These are phyloP conservation scores for Lochmaea capreae DNA, from an alignment of 2,888 invertebrate genomes.

Conservation along the genomic window DNA sequence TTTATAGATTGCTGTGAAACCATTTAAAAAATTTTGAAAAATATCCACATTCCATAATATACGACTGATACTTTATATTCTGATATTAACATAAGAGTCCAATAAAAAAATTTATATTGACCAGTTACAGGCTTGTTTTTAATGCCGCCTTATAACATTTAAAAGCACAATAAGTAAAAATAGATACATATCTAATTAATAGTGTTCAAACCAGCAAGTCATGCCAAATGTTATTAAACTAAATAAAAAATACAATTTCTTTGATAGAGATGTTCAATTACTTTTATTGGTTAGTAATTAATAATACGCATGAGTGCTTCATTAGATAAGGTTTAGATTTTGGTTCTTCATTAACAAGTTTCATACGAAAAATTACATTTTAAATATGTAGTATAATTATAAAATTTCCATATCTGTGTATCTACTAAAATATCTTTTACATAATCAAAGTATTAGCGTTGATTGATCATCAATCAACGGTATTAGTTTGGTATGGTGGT, in stretches of 20 bases:
- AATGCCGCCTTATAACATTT: not conserved
- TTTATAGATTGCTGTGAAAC: not conserved
- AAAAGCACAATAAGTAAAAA: slow-evolving; percentile 20
- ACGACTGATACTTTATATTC: not conserved
- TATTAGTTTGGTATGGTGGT: too few relatives aligned
- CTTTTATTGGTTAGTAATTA: slow-evolving; percentile 19
- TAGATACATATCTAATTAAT: slow-evolving; percentile 17
- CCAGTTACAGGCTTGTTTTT: not conserved
- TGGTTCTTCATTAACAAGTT: not conserved
- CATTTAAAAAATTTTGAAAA: not conserved
- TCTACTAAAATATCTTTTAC: too few relatives aligned
- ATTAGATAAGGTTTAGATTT: not conserved
- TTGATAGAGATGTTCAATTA: slow-evolving; percentile 27
- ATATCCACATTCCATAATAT: not conserved
- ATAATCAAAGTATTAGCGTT: too few relatives aligned
- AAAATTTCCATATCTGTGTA: too few relatives aligned
- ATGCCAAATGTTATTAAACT: slow-evolving; percentile 22
- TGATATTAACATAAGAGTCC: slow-evolving; percentile 5
- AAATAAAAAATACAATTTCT: slow-evolving; percentile 18
- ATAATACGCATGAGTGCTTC: slow-evolving; percentile 7
- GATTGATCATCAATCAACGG: too few relatives aligned
- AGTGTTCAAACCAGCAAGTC: slow-evolving; percentile 19
- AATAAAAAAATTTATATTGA: slow-evolving; percentile 1
- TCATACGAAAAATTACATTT: too few relatives aligned
- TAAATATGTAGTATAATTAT: too few relatives aligned